phyloP scores from a whole-genome alignment of 2,797 vertebrate species.

The Rhynchotus rufescens region DNA sequence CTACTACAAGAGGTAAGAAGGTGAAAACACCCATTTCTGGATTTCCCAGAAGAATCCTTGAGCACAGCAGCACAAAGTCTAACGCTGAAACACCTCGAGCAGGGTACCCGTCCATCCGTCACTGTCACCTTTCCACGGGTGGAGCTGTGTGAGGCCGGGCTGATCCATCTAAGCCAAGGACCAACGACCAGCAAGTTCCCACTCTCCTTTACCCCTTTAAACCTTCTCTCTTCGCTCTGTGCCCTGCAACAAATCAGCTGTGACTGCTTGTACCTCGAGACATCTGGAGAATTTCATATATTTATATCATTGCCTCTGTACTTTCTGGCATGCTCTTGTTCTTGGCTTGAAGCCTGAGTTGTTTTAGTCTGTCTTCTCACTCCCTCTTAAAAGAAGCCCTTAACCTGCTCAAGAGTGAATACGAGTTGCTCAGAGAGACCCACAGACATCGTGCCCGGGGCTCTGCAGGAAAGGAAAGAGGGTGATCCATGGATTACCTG shows the following conservation, averaged over 20 bases:
- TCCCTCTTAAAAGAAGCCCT: background rate
- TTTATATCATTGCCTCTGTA: background rate
- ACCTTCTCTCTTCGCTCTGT: background rate
- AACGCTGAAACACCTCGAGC: background rate
- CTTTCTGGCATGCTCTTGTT: background rate
- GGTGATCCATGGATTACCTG: background rate
- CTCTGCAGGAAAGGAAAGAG: background rate
- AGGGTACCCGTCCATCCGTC: background rate
- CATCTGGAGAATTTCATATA: background rate
- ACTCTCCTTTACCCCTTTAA: background rate
- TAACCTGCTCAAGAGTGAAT: background rate
- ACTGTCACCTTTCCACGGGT: background rate
- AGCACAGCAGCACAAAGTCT: background rate
- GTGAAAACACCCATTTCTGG: background rate
- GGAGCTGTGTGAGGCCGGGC: background rate
- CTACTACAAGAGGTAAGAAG: background rate
- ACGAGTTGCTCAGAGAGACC: background rate
- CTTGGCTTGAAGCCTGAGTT: background rate
- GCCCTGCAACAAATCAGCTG: background rate
- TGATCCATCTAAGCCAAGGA: background rate
- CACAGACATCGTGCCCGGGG: background rate
- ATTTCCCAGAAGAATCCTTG: background rate
- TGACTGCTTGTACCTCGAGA: background rate
- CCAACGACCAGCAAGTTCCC: fast-evolving
- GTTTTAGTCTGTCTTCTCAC: background rate